Evolutionary conservation across 2,113 vertebrate genomes (phyloP).

Genomic region (cat (Felis catus)): F.catus_Fca126_mat1.0 CM031415.1:111163501-111164000

Average conservation of each 20-base stretch:
- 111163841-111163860: background rate
- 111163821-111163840: background rate
- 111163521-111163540: background rate
- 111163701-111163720: background rate
- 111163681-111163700: background rate
- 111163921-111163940: background rate
- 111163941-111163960: background rate
- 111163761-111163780: background rate
- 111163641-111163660: background rate
- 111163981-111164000: background rate
- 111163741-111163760: background rate
- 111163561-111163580: background rate
- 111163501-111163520: background rate
- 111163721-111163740: background rate
- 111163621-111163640: background rate
- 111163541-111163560: background rate
- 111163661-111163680: background rate
- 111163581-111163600: background rate
- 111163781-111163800: background rate
- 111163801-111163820: background rate
- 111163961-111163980: background rate
- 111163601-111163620: background rate
- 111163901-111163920: background rate
- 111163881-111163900: background rate
- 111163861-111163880: background rate